These are phyloP conservation scores for Elephantulus edwardii DNA, from an alignment of 2,113 vertebrate species.

Conservation along the genomic window DNA sequence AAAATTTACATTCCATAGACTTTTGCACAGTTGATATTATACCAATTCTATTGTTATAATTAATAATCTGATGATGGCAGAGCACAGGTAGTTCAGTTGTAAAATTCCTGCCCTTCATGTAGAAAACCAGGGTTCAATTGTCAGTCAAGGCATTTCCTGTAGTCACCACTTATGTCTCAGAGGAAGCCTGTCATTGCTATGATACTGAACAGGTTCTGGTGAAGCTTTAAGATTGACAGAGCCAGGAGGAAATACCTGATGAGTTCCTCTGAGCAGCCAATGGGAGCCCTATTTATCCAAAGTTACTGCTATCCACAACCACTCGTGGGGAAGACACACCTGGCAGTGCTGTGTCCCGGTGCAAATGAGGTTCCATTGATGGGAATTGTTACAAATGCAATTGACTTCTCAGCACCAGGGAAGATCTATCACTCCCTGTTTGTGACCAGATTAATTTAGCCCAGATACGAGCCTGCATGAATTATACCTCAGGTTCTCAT, in stretches of 20 bases:
- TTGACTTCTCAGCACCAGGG: not conserved
- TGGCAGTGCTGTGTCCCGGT: not conserved
- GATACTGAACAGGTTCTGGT: not conserved
- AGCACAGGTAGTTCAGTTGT: not conserved
- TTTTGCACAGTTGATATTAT: not conserved
- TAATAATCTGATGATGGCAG: no score
- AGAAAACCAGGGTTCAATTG: not conserved
- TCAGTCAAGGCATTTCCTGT: not conserved
- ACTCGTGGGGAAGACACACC: not conserved
- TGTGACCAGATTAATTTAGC: slow-evolving; percentile 41
- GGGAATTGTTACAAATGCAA: not conserved
- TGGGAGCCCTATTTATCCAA: not conserved
- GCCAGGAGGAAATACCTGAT: not conserved
- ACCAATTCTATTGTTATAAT: no score
- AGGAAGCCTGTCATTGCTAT: not conserved
- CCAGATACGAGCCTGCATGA: slow-evolving; percentile 32
- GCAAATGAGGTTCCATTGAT: not conserved
- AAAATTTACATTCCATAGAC: not conserved
- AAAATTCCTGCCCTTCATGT: not conserved
- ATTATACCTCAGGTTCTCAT: slow-evolving; percentile 42
- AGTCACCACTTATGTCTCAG: not conserved
- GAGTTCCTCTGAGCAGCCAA: not conserved
- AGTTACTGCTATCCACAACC: not conserved
- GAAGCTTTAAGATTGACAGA: not conserved
- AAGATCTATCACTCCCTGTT: not conserved